Evolutionary conservation across 2,797 vertebrate genomes (phyloP), one percentile per base, ranked within the genome.

Genomic region (Erpetoichthys calabaricus): DNA sequence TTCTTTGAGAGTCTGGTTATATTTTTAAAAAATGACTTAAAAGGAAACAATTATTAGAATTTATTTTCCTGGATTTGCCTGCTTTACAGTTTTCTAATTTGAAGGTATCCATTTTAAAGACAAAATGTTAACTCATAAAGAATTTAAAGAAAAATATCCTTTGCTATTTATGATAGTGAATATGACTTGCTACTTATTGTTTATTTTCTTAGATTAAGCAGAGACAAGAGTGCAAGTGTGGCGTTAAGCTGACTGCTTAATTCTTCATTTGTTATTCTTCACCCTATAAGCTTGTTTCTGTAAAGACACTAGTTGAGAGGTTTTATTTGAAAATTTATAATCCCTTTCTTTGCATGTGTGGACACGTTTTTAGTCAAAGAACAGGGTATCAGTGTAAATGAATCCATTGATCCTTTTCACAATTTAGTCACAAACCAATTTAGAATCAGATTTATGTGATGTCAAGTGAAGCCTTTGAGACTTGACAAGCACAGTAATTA

Each of bases 361-460:
- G 65, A 60, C 81, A 82, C 68, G 60, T 72, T 72, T 75, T 70
- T 56, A 52, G 66, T 64, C 67, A 66, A 62, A 75, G 67, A 73
- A 61, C 44, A 8, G 53, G 60, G 62, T 66, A 68, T 73, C 62
- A 45, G 68, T 57, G 5, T 71, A 79, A 80, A 79, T 73, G 70
- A 77, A 75, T 69, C 69, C 70, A 83, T 83, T 74, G 78, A 82
- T 84, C 69, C 66, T 66, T 75, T 74, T 71, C 70, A 74, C 76
- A 75, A 73, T 72, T 76, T 42, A 7, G 68, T 68, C 66, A 67
- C 62, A 73, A 73, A 71, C 65, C 67, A 79, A 75, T 80, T 80
- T 78, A 74, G 61, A 63, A 70, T 59, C 66, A 74, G 73, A 79
- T 82, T 75, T 79, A 82, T 75, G 70, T 68, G 66, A 70, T 69